Evolutionary conservation across 2,888 invertebrate genomes (phyloP), one percentile per base, ranked within the genome.

Genomic region (Tolmerus cingulatus): DNA sequence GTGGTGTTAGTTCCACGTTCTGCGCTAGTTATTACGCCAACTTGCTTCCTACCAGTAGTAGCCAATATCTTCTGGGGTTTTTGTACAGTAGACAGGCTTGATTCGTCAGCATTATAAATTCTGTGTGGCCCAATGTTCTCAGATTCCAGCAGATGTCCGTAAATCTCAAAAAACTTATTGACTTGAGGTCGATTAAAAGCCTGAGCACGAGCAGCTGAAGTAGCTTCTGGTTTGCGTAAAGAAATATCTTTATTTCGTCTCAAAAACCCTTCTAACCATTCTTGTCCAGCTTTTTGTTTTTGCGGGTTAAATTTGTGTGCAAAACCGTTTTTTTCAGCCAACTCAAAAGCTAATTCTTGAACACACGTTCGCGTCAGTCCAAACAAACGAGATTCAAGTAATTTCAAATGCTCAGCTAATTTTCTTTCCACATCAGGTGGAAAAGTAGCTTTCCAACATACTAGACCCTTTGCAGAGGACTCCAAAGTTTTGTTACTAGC

Each of bases 81-180:
- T 84, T 92, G 92, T 1, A 93, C 92, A 4, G 92, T 93, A 30
- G 91, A 91, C 5, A 92, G 87, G 0, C 91, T 91, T 34, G 92
- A 91, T 89, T 93, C 92, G 89, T 93, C 92, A 40, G 91, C 87
- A 89, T 92, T 92, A 87, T 90, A 92, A 78, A 92, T 78, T 37
- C 43, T n/a, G n/a, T 78, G 37, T 19, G 40, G 40, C 9, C 43
- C 14, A 9, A 43, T 2, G 3, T 51, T 8, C 1, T 9, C 16
- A 51, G 46, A 16, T 1, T 51, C 16, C 46, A 51, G 16, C 14
- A 14, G 16, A 3, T 40, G 8, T 78, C 19, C 40, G n/a, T 40
- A 78, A 5, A 43, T 91, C 76, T 89, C 27, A 88, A 90, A 89
- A 89, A 89, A 89, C 16, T 89, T 88, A 55, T 23, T 16, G 8